Evolutionary conservation across 2,113 vertebrate genomes (phyloP).

Genomic region (Rallus limicola): DNA sequence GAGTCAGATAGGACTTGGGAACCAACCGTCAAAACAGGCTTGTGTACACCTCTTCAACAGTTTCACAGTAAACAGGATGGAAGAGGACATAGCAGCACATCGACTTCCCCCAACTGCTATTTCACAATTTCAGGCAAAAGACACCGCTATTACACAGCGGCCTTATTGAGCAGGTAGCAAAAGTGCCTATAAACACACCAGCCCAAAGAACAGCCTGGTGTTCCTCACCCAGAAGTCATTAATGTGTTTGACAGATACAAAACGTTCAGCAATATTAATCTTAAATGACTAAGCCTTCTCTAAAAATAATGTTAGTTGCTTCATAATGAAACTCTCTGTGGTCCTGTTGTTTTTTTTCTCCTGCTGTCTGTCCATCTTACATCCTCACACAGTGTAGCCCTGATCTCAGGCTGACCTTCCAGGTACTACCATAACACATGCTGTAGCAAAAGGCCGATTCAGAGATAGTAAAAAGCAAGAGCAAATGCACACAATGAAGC

Average conservation of each 20-base stretch:
- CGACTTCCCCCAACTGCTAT: not conserved
- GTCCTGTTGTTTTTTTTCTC: not conserved
- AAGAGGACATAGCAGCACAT: not conserved
- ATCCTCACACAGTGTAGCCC: not conserved
- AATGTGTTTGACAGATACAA: not conserved
- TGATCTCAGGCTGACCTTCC: not conserved
- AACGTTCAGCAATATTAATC: not conserved
- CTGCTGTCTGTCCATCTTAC: not conserved
- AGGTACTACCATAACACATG: rapidly evolving
- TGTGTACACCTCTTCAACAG: not conserved
- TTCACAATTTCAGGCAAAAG: constrained; percentile 18
- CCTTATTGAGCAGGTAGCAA: not conserved
- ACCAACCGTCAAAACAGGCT: not conserved
- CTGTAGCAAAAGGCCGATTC: not conserved
- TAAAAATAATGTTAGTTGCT: not conserved
- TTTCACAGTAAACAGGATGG: not conserved
- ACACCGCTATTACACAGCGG: not conserved
- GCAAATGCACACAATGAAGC: not conserved
- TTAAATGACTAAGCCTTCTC: not conserved
- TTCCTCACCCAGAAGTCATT: not conserved
- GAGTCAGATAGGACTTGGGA: not conserved
- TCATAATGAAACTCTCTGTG: not conserved
- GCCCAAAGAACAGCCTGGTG: not conserved
- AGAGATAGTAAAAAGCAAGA: not conserved
- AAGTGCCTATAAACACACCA: not conserved